These are phyloP conservation scores for Aporrectodea caliginosa DNA, from an alignment of 1,140 invertebrate genomes.

Conservation along the genomic window DNA sequence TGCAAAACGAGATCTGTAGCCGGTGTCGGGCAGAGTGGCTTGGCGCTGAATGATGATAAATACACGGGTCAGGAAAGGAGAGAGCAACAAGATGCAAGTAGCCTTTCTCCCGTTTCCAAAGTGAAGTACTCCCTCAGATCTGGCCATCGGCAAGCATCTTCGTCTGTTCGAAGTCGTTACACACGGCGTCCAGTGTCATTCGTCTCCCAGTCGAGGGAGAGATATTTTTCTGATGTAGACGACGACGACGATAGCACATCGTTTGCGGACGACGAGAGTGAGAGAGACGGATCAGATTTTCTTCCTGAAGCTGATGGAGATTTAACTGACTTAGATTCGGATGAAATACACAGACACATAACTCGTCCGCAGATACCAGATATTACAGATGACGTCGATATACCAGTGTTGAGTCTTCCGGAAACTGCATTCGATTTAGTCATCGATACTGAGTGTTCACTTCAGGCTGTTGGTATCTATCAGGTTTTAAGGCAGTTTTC, in stretches of 20 bases:
- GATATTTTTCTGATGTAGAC: not conserved
- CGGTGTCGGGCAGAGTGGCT: too few species aligned
- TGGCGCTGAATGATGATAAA: too few species aligned
- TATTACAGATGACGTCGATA: not conserved
- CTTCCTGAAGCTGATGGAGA: not conserved
- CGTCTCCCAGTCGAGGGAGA: not conserved
- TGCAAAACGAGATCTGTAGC: too few species aligned
- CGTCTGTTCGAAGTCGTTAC: not conserved
- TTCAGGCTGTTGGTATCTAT: conserved; percentile 68
- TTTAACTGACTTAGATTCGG: not conserved
- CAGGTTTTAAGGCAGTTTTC: conserved; percentile 91
- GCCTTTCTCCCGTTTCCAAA: not conserved
- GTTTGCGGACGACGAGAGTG: not conserved
- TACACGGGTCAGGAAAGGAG: too few species aligned
- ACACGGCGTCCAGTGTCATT: not conserved
- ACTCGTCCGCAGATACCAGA: not conserved
- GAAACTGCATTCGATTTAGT: conserved; percentile 85
- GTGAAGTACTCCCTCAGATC: not conserved
- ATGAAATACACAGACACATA: not conserved
- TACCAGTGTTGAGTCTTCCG: conserved; percentile 66
- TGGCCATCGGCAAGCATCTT: not conserved
- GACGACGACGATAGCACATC: not conserved
- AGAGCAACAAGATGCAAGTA: too few species aligned
- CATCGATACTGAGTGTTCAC: conserved; percentile 72
- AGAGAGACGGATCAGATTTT: not conserved